Evolutionary conservation across 2,113 vertebrate genomes (phyloP).

Genomic region (Leptosomus discolor): DNA sequence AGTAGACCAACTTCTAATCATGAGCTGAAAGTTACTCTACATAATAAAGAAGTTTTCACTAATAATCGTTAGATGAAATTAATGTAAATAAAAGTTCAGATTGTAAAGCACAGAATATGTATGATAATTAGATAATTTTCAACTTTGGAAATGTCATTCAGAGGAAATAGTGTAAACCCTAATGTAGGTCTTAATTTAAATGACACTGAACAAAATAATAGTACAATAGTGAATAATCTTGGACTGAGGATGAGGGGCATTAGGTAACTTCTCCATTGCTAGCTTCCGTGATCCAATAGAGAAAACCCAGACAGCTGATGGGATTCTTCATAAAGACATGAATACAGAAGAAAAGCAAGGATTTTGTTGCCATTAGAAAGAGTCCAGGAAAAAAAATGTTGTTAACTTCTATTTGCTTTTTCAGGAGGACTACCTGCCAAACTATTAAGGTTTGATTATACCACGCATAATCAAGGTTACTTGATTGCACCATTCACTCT

Average conservation of each 20-base stretch:
- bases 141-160: background rate
- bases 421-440: background rate
- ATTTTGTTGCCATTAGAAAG: background rate
- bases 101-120: background rate
- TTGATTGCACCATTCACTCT: background rate
- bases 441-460: background rate
- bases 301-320: background rate
- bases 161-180: background rate
- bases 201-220: background rate
- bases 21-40: background rate
- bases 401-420: background rate
- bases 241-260: rapidly evolving
- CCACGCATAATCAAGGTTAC: background rate
- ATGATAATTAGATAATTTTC: background rate
- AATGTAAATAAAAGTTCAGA: background rate
- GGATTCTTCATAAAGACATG: background rate
- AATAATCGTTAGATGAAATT: background rate
- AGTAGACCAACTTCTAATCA: background rate
- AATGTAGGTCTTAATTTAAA: background rate
- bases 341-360: background rate
- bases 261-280: background rate
- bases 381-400: rapidly evolving
- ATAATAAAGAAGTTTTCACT: background rate
- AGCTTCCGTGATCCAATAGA: background rate
- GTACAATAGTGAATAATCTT: background rate